Percentiles rank a stretch among this genome's conserved stretches.
These are phyloP conservation scores for Phoenicopterus ruber DNA, from an alignment of 2,113 vertebrate genomes.

Conservation along the genomic window DNA sequence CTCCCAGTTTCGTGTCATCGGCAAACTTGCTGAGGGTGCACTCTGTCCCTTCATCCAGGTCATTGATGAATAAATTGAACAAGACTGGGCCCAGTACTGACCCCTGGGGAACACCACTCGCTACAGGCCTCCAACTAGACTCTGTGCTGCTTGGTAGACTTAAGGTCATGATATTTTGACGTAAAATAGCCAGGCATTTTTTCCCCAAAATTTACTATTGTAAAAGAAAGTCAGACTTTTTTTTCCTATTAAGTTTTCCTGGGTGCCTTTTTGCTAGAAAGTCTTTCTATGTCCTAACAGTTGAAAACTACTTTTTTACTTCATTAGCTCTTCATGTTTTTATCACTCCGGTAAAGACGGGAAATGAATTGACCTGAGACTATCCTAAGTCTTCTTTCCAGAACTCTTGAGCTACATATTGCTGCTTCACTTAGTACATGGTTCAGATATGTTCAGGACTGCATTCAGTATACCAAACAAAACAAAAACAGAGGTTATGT, in stretches of 20 bases:
- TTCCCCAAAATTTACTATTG: not conserved
- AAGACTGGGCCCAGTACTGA: too few relatives aligned
- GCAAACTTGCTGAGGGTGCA: too few relatives aligned
- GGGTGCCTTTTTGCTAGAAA: not conserved
- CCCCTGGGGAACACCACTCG: too few relatives aligned
- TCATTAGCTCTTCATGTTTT: not conserved
- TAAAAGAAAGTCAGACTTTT: not conserved
- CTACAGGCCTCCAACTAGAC: too few relatives aligned
- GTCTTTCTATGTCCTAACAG: not conserved
- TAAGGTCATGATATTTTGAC: not conserved
- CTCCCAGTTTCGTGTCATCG: too few relatives aligned
- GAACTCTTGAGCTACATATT: not conserved
- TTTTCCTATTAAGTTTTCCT: not conserved
- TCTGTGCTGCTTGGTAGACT: too few relatives aligned
- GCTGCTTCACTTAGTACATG: not conserved
- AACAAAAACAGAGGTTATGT: not conserved
- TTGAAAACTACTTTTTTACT: not conserved
- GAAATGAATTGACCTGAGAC: not conserved
- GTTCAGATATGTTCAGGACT: not conserved
- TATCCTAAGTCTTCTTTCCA: not conserved
- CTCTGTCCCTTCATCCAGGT: too few relatives aligned
- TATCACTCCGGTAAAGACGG: not conserved
- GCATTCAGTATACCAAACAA: not conserved
- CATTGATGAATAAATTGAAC: too few relatives aligned
- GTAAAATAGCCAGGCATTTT: not conserved